Conservation (phyloP, 2,888 invertebrate genomes). For the Eledona agricola region DNA sequence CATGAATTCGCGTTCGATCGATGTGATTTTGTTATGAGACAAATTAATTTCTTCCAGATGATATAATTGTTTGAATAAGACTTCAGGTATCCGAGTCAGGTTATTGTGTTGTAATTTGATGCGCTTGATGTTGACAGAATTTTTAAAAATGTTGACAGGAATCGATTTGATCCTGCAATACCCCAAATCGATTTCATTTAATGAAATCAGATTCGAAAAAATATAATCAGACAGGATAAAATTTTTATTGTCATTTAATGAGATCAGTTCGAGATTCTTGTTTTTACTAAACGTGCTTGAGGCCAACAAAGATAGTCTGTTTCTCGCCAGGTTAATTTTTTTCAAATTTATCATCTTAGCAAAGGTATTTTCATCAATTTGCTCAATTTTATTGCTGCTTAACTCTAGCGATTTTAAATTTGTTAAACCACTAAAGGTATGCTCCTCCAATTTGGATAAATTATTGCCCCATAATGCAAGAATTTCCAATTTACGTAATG, state of each 20-base stretch:
- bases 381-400: slow-evolving; percentile 46
- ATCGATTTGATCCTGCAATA: slow-evolving; percentile 72
- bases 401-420: slow-evolving; percentile 74
- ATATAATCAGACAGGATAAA: slow-evolving; percentile 6
- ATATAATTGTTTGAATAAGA: not conserved
- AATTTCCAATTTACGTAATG: slow-evolving; percentile 68
- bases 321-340: slow-evolving; percentile 71
- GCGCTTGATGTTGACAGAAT: slow-evolving; percentile 26
- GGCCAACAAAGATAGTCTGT: slow-evolving; percentile 60
- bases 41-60: slow-evolving; percentile 4
- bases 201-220: slow-evolving; percentile 3
- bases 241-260: slow-evolving; percentile 47
- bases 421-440: slow-evolving; percentile 70
- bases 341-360: slow-evolving; percentile 68
- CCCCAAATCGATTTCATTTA: slow-evolving; percentile 67
- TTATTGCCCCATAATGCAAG: slow-evolving; percentile 63
- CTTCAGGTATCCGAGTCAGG: not conserved
- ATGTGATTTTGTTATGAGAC: not conserved
- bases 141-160: slow-evolving; percentile 52
- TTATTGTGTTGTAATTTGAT: slow-evolving; percentile 1
- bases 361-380: slow-evolving; percentile 53
- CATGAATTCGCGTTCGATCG: not conserved
- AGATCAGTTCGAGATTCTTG: slow-evolving; percentile 2
- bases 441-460: slow-evolving; percentile 57
- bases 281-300: slow-evolving; percentile 6